Evolutionary conservation across 2,113 vertebrate genomes (phyloP).

Genomic region (Oxygymnocypris stewartii): DNA sequence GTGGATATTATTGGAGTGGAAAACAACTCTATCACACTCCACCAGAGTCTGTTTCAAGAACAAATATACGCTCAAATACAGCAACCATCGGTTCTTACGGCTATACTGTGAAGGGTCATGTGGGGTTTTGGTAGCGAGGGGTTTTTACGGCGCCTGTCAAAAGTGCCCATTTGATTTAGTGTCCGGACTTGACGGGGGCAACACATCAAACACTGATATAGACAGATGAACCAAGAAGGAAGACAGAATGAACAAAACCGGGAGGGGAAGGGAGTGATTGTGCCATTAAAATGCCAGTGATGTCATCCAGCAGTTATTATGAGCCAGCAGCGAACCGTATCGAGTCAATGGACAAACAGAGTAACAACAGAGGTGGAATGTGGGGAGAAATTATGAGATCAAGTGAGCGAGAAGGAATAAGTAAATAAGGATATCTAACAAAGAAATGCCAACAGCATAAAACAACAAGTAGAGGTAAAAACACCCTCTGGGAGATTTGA

Average conservation of each 20-base stretch:
- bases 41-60: conserved; percentile 11
- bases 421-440: background rate
- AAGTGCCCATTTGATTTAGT: conserved; percentile 49
- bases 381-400: background rate
- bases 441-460: background rate
- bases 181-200: conserved; percentile 30
- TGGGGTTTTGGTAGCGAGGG: conserved; percentile 24
- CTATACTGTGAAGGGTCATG: conserved; percentile 38
- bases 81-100: background rate
- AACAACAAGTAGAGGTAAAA: background rate
- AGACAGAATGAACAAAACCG: background rate
- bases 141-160: conserved; percentile 43
- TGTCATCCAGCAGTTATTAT: conserved; percentile 44
- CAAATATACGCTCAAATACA: conserved; percentile 12
- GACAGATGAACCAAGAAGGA: conserved; percentile 32
- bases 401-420: conserved; percentile 1
- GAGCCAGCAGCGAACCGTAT: conserved; percentile 28
- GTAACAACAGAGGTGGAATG: conserved; percentile 31
- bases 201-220: conserved; percentile 34
- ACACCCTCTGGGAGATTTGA: background rate
- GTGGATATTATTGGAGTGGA: conserved; percentile 46
- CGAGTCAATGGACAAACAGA: conserved; percentile 28
- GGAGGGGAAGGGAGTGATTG: conserved; percentile 28
- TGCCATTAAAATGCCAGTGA: conserved; percentile 54
- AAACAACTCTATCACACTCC: conserved; percentile 39